Conservation (phyloP, 2,113 vertebrate genomes). For the rat (Rattus norvegicus) region DNA sequence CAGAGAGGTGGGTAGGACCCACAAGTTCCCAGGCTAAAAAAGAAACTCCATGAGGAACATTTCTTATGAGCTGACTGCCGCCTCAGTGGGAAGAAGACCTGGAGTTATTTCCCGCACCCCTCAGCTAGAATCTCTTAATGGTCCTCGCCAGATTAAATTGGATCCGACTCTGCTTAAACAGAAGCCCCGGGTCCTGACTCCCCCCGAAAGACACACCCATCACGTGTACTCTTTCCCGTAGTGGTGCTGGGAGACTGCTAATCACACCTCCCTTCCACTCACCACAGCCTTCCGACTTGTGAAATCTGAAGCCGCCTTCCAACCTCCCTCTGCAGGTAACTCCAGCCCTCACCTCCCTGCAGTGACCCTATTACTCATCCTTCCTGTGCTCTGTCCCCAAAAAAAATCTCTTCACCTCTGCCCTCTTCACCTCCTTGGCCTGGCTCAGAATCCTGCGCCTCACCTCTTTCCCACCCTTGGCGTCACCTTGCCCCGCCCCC, state of each 20-base stretch:
- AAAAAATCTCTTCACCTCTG: background rate
- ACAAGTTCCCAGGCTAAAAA: background rate
- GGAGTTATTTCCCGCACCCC: background rate
- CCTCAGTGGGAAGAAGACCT: background rate
- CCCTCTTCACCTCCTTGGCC: background rate
- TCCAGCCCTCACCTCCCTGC: background rate
- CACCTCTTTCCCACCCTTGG: background rate
- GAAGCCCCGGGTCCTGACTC: background rate
- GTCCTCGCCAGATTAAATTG: background rate
- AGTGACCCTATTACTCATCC: background rate
- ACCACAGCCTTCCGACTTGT: background rate
- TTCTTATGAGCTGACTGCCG: background rate
- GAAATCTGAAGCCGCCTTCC: background rate
- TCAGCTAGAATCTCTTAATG: background rate
- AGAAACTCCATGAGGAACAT: background rate
- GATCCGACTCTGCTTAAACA: background rate
- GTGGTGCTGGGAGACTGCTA: background rate
- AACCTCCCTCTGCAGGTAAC: background rate
- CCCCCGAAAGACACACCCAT: background rate
- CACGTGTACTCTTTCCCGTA: background rate
- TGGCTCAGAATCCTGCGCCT: background rate
- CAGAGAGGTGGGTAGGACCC: background rate
- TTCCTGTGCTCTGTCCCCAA: background rate
- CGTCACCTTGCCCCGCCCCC: background rate
- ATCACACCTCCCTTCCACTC: background rate